phyloP scores from a whole-genome alignment of 2,888 invertebrate genomes.

The Lampropteryx suffumata region DNA sequence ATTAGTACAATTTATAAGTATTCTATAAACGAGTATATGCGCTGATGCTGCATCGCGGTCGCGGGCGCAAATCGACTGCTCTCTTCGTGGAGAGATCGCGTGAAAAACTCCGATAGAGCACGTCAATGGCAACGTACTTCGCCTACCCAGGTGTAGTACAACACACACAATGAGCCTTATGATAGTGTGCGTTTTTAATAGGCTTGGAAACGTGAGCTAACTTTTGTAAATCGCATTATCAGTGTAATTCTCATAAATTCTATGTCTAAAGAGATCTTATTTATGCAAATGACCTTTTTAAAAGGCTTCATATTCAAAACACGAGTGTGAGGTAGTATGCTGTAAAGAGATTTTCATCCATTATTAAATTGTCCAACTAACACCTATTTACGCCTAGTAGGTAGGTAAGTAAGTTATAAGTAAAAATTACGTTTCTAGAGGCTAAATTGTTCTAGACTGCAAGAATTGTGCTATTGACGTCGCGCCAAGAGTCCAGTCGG shows the following conservation, averaged over 20 bases:
- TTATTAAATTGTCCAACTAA: no score
- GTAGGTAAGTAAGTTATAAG: no score
- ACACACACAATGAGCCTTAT: conserved; percentile 30
- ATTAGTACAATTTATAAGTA: conserved; percentile 26
- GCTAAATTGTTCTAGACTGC: conserved; percentile 1
- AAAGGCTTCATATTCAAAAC: no score
- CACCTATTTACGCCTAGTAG: no score
- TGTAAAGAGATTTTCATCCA: no score
- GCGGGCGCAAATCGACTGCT: conserved; percentile 70
- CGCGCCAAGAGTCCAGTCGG: conserved; percentile 46
- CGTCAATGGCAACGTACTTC: conserved; percentile 50
- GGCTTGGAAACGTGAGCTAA: conserved; percentile 27
- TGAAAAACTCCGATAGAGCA: conserved; percentile 75
- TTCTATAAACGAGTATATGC: conserved; percentile 41
- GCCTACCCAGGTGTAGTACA: conserved; percentile 37
- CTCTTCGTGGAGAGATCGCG: conserved; percentile 78
- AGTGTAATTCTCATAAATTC: conserved; percentile 13
- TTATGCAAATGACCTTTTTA: no score
- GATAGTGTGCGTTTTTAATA: conserved; percentile 29
- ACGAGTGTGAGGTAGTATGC: no score
- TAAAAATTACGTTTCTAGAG: no score
- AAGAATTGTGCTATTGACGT: conserved; percentile 34
- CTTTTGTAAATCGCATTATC: conserved; percentile 30
- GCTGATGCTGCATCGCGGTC: conserved; percentile 60
- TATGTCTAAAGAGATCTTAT: no score